Conservation (phyloP, 2,113 vertebrate species). For the Ammodramus savannarum region DNA sequence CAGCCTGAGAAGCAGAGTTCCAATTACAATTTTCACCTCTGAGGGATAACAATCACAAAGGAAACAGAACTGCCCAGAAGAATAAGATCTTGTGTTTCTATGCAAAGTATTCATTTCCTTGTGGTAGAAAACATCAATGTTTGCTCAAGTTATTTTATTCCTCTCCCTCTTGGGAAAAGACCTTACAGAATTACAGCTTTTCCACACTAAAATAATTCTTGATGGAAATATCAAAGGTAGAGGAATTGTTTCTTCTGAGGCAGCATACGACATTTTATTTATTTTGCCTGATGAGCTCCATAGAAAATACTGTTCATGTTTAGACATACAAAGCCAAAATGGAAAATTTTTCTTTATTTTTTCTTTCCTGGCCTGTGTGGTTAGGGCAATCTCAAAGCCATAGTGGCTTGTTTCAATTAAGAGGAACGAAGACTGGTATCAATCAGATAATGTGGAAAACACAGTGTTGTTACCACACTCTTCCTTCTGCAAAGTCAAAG, state of each 20-base stretch:
- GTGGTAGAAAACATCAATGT: background rate
- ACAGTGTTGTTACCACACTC: background rate
- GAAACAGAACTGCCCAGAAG: background rate
- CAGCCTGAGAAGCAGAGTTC: background rate
- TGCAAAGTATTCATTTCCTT: background rate
- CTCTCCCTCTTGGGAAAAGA: background rate
- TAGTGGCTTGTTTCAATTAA: background rate
- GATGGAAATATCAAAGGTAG: background rate
- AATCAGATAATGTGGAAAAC: conserved; percentile 24
- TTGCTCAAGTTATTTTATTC: background rate
- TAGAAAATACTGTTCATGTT: background rate
- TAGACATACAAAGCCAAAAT: background rate
- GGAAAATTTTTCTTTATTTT: background rate
- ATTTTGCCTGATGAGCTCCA: background rate
- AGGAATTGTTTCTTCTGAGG: background rate
- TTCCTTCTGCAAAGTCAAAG: conserved; percentile 4
- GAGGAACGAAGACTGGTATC: background rate
- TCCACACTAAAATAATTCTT: background rate
- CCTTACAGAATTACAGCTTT: background rate
- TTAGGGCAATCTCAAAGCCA: background rate
- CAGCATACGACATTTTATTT: background rate
- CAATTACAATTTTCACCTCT: background rate
- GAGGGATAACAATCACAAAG: background rate
- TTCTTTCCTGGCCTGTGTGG: background rate
- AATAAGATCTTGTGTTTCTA: background rate